Base-by-base conservation (phyloP, 2,797 vertebrate genomes). In the Eleutherodactylus coqui region DNA sequence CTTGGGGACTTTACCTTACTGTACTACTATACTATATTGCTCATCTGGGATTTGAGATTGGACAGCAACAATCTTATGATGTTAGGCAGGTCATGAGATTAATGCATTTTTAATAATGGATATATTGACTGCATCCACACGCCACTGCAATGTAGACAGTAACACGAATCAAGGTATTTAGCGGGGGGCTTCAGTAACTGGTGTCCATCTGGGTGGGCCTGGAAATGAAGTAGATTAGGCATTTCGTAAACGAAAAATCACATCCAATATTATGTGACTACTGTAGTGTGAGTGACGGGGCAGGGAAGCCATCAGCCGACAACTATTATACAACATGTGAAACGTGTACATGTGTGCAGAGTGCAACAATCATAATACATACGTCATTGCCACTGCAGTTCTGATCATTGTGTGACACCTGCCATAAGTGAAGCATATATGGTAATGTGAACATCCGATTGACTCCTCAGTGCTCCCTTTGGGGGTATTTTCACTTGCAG, bases 131-230 rank as follows among this genome's bases (percentile, higher is more conserved):
- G 75, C 75, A 77, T 77, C 21, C 53, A 36, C 19, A 55, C n/a
- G 36, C 36, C 8, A 41, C 43, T 45, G 27, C 53, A 14, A 76
- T 34, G 24, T 17, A 55, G 29, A 77, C 75, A 76, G 34, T 76
- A n/a, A 51, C 53, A 78, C 24, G 11, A 34, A 53, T 10, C 17
- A 19, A 16, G 36, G 17, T 58, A 72, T 73, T 73, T 58, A 38
- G n/a, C 32, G 81, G 51, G 69, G 38, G 80, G 17, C 32, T 55
- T 58, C 36, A 29, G 67, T 73, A 73, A 58, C 43, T 73, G 51
- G 67, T 83, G 27, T 83, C 81, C 21, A 67, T 55, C 49, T 82
- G 36, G 81, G 34, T n/a, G 47, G 81, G n/a, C 21, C 67, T 73
- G 49, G 51, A 73, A 73, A 41, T 43, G 11, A 58, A 83, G 34